Conservation (phyloP, 2,113 vertebrate species). For the Corythoichthys intestinalis region DNA sequence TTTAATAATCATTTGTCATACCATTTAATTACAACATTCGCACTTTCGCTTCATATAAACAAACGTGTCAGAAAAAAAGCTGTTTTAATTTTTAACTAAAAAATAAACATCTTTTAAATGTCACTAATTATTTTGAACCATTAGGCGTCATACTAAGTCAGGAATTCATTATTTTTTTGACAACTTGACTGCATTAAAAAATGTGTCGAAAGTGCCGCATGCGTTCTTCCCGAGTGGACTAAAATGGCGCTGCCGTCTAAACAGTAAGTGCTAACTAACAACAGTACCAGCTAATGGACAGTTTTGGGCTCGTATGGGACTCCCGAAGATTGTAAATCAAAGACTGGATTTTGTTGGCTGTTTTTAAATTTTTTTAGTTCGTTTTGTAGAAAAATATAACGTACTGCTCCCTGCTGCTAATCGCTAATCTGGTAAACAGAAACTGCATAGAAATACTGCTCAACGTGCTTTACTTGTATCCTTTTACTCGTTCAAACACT, state of each 20-base stretch:
- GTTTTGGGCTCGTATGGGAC: neutral
- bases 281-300: conserved; percentile 9
- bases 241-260: conserved; percentile 67
- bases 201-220: conserved; percentile 51
- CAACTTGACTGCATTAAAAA: neutral
- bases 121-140: no score
- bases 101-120: neutral
- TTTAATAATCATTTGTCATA: neutral
- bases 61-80: neutral
- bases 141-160: neutral
- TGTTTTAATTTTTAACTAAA: no score
- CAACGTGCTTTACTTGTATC: neutral
- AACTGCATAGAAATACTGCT: neutral
- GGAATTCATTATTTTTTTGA: neutral
- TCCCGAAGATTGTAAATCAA: neutral
- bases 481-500: neutral
- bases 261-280: conserved; percentile 53
- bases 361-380: neutral
- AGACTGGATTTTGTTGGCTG: neutral
- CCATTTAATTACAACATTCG: neutral
- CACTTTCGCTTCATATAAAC: neutral
- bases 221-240: conserved; percentile 5
- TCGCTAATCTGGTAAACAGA: neutral
- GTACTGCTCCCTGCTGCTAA: neutral
- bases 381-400: neutral